Conservation (phyloP, 35 echinoderm and acorn worm genomes). For the Ophioderma brevispina region DNA sequence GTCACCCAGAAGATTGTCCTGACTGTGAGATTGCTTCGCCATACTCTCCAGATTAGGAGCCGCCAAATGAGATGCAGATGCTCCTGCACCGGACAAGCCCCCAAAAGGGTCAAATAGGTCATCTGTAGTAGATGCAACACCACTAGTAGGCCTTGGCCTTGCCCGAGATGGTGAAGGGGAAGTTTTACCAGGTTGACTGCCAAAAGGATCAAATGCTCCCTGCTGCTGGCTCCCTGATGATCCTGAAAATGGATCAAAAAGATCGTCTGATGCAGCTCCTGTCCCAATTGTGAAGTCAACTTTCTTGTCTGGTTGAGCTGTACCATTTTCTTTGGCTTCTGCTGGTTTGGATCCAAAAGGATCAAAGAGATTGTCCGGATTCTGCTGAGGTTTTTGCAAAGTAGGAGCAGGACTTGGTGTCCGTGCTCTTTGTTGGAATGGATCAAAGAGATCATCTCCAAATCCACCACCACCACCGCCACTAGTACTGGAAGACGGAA, state of each 20-base stretch:
- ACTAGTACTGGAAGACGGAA: not conserved
- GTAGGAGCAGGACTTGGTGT: not conserved
- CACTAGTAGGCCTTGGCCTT: constrained; percentile 10
- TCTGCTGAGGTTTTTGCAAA: not conserved
- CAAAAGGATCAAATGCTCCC: constrained; percentile 7
- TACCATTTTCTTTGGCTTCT: not conserved
- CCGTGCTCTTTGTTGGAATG: constrained; percentile 57
- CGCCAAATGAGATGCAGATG: constrained; percentile 18
- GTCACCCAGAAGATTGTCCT: constrained; percentile 55
- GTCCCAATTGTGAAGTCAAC: not conserved
- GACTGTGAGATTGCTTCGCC: constrained; percentile 59
- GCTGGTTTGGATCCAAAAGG: not conserved
- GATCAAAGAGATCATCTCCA: constrained; percentile 65
- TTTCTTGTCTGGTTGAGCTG: not conserved
- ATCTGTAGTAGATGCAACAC: not conserved
- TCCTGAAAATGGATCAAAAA: constrained; percentile 69
- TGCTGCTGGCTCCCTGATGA: not conserved
- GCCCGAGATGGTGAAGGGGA: not conserved
- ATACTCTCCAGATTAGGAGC: constrained; percentile 34
- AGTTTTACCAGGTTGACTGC: not conserved
- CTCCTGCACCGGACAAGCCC: not conserved
- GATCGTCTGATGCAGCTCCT: not conserved
- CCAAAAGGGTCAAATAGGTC: constrained; percentile 86
- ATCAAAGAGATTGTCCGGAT: not conserved
- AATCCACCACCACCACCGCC: not conserved